Evolutionary conservation across 2,113 vertebrate species (phyloP), one percentile per base, ranked within the genome.

Genomic region (Peromyscus californicus): DNA sequence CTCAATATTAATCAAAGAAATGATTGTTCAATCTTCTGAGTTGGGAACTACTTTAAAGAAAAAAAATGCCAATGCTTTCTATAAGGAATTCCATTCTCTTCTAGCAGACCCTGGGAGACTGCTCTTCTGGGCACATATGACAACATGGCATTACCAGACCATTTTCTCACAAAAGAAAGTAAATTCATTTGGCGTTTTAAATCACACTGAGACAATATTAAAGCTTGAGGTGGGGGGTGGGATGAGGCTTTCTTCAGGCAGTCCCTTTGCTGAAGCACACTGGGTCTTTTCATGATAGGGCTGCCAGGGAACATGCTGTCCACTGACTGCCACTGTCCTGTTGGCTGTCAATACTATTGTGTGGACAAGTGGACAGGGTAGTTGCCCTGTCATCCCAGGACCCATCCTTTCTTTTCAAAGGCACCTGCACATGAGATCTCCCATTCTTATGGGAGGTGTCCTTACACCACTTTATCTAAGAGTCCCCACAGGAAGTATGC

Each of bases 81-180:
- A 86, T 42, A 92, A 94, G 70, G 90, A 97, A 89, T 96, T 95
- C 91, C 97, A 95, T 97, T 97, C 87, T 90, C 97, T 98, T 94
- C 90, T 96, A 97, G 97, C 88, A 95, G 97, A 94, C 98, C 98
- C 95, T 97, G 98, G 95, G 90, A 45, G 88, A 89, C 39, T 84
- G 88, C 91, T 95, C 90, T 97, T 97, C 90, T 36, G 70, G 98
- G 90, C 92, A 93, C 95, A 93, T 80, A 12, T 79, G n/a, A 0
- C 83, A 89, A 72, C 16, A 16, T 13, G 83, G 90, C 70, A 45
- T 75, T 65, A 88, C 97, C 10, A 90, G 85, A 75, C 90, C 96
- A 93, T 22, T 88, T 79, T 83, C 63, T 3, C 0, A 70, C 63
- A 54, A 74, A 75, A 91, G 82, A 48, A 15, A 94, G 90, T 89